Base-by-base conservation (phyloP, 2,797 vertebrate genomes). In the Centropyge bicolor region DNA sequence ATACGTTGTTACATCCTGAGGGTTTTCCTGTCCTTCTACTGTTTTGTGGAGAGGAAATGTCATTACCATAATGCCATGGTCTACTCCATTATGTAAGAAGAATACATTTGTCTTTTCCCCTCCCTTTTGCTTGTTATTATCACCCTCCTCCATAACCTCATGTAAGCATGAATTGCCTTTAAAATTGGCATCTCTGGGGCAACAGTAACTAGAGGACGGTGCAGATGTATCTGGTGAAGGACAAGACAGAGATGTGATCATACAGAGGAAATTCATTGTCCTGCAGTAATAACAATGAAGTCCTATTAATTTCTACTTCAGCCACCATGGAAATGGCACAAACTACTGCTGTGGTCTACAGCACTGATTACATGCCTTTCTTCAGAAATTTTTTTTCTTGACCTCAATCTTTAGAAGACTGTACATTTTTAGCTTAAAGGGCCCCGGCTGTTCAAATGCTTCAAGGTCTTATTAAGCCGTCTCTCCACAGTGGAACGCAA, bases 101-200 rank as follows among this genome's bases (percentile, higher is more conserved):
- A 87, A 80, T 67, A 46, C 31, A 61, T 77, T 71, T 67, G 19
- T 72, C 24, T 63, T 56, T 27, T 65, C 17, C 19, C 16, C 9
- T 56, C 10, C 52, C 22, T 17, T 83, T 41, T 38, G 17, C 56
- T 4, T 61, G 51, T 79, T 63, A 35, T 84, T 66, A 61, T 74
- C 3, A 0, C 59, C 38, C 41, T 70, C 51, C 19, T 78, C 41
- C 43, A 49, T 56, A 36, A 27, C 1, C 6, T 62, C 17, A 51
- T 13, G 7, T 78, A 51, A 41, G 20, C 0, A 36, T 79, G 68
- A 79, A 84, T 56, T 49, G 61, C 46, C 57, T 78, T 83, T 81
- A 70, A 78, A 81, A 55, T 73, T 16, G 12, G 16, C 70, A 52
- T 75, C 49, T 76, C 60, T 48, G 27, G 49, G 56, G 51, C n/a